Percentiles rank a stretch among this genome's conserved stretches.
These are phyloP conservation scores for Yponomeuta evonymella DNA, from an alignment of 2,888 invertebrate genomes.

Conservation along the genomic window DNA sequence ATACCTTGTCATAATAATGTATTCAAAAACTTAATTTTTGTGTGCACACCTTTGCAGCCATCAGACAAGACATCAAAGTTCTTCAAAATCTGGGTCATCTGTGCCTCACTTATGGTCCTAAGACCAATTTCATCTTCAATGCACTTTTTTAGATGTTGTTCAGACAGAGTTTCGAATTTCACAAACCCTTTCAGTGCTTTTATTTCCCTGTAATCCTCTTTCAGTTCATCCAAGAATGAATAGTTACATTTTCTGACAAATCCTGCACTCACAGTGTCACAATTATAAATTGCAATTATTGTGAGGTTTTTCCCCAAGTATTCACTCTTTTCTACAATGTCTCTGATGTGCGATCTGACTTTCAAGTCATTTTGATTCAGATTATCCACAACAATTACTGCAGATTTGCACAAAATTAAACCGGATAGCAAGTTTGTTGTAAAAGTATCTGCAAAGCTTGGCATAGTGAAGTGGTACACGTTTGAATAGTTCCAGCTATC, in stretches of 20 bases:
- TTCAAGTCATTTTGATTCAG: constrained; percentile 39
- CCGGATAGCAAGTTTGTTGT: constrained; percentile 51
- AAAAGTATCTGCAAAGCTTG: constrained; percentile 47
- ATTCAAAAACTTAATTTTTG: constrained; percentile 56
- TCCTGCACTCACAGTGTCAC: constrained; percentile 36
- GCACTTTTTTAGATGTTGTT: constrained; percentile 48
- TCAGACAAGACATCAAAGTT: constrained; percentile 57
- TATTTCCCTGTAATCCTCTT: constrained; percentile 36
- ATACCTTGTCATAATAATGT: constrained; percentile 23
- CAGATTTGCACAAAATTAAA: constrained; percentile 47
- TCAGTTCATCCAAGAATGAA: constrained; percentile 34
- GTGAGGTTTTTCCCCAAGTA: constrained; percentile 45
- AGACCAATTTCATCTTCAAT: constrained; percentile 46
- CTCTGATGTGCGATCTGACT: constrained; percentile 36
- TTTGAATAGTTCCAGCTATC: constrained; percentile 45
- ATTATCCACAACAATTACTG: constrained; percentile 56
- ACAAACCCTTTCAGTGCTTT: constrained; percentile 42
- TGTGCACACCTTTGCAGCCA: constrained; percentile 67
- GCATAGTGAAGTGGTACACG: constrained; percentile 63
- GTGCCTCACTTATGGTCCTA: constrained; percentile 28
- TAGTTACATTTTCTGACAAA: constrained; percentile 43
- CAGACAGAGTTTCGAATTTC: constrained; percentile 45
- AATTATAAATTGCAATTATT: constrained; percentile 57
- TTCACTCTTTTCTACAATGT: constrained; percentile 47
- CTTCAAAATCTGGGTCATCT: constrained; percentile 40